Base-by-base conservation (phyloP, 2,113 vertebrate genomes). In the Erythrocercus mccallii region DNA sequence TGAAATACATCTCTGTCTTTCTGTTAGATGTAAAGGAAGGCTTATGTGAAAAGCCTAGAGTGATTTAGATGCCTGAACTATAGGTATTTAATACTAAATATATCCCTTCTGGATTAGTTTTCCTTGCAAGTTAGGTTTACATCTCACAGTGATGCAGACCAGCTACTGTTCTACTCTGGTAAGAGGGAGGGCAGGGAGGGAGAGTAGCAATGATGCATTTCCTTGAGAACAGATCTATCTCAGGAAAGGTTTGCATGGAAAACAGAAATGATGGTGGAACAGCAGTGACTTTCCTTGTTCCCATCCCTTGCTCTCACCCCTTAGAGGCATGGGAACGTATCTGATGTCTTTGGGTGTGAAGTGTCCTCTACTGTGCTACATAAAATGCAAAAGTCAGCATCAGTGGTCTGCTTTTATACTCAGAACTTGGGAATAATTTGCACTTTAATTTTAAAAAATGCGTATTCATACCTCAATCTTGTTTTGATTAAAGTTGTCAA, bases 141-240 rank as follows among this genome's bases (percentile, higher is more conserved):
- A 11, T 15, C 14, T 38, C 5, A 2, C 15, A 37, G 53, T 35
- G 12, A 35, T 51, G 53, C 57, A 58, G 22, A 30, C 21, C 23
- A 42, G 31, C 4, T 79, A 3, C 21, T 76, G 9, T 31, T 5
- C n/a, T 70, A 27, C 15, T 35, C 27, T 65, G 30, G 9, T 9
- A 31, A 72, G 81, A 64, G n/a, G 9, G 51, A 19, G 1, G 8
- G 12, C 10, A 56, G 24, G 25, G 38, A 56, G 30, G 30, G 15
- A 51, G 10, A 12, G 6, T 11, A 57, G 9, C 31, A 61, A 2
- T 58, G 15, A 33, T 9, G 38, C 3, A 15, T 66, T 89, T 81
- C 5, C 8, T 50, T 0, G 2, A 66, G 42, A 62, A 23, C 8
- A 57, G 8, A 21, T 37, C 53, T 51, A 0, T 47, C 24, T 60